These are phyloP conservation scores for Diadema setosum DNA, from an alignment of 35 echinoderm and acorn worm genomes.

Conservation along the genomic window DNA sequence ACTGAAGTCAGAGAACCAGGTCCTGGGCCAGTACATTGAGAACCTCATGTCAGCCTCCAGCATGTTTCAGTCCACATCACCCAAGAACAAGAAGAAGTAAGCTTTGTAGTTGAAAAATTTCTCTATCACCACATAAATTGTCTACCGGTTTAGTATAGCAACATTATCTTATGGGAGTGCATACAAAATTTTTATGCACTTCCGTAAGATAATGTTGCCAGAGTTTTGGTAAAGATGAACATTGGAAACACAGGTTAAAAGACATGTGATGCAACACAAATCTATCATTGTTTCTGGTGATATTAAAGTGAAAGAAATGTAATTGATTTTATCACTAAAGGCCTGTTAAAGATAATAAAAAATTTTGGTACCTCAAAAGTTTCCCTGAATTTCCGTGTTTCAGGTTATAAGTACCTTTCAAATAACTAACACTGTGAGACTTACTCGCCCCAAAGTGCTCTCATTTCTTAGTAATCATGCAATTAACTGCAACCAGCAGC, in stretches of 20 bases:
- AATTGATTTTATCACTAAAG: no score
- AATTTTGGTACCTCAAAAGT: no score
- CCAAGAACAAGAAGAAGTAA: constrained; percentile 99
- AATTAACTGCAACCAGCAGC: no score
- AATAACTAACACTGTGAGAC: no score
- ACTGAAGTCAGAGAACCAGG: constrained; percentile 97
- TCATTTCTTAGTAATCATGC: no score
- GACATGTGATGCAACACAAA: no score
- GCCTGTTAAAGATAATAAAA: no score
- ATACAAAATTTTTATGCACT: background rate
- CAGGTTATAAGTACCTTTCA: no score
- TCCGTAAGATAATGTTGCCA: background rate
- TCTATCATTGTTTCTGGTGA: no score
- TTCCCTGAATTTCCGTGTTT: no score
- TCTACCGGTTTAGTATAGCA: background rate
- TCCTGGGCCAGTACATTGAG: constrained; percentile 98
- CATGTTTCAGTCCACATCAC: constrained; percentile 97
- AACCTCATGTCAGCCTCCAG: constrained; percentile 99
- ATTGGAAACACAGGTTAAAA: background rate
- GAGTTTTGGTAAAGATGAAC: background rate
- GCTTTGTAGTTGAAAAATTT: background rate
- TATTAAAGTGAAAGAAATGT: no score
- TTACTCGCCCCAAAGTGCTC: no score
- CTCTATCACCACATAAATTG: background rate
- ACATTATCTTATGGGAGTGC: background rate